Evolutionary conservation across 2,113 vertebrate genomes (phyloP).

Genomic region (Hydropotes inermis): DNA sequence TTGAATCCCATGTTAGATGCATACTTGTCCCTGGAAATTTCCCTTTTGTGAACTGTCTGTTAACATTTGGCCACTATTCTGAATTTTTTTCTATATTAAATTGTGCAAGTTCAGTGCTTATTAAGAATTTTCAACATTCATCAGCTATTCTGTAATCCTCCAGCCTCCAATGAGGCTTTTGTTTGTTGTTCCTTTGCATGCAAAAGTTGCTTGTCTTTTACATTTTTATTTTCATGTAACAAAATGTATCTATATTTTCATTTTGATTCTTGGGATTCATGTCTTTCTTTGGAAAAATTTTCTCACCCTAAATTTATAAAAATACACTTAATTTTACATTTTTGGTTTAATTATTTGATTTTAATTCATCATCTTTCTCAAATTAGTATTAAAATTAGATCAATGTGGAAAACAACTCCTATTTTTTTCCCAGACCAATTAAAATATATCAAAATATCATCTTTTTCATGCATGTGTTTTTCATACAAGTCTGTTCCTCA

Average conservation of each 20-base stretch:
- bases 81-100: background rate
- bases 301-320: background rate
- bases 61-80: background rate
- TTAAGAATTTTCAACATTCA: background rate
- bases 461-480: background rate
- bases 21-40: background rate
- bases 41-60: background rate
- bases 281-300: background rate
- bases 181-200: background rate
- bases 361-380: background rate
- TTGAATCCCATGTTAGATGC: background rate
- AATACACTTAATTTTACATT: background rate
- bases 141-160: background rate
- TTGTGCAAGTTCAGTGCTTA: background rate
- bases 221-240: background rate
- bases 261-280: background rate
- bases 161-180: background rate
- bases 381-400: background rate
- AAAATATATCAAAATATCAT: background rate
- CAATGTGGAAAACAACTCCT: background rate
- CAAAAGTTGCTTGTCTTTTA: background rate
- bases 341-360: background rate
- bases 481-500: background rate
- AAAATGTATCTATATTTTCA: background rate
- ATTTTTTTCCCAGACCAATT: background rate